Base-by-base conservation (phyloP, 2,113 vertebrate genomes). In the Prinia subflava region DNA sequence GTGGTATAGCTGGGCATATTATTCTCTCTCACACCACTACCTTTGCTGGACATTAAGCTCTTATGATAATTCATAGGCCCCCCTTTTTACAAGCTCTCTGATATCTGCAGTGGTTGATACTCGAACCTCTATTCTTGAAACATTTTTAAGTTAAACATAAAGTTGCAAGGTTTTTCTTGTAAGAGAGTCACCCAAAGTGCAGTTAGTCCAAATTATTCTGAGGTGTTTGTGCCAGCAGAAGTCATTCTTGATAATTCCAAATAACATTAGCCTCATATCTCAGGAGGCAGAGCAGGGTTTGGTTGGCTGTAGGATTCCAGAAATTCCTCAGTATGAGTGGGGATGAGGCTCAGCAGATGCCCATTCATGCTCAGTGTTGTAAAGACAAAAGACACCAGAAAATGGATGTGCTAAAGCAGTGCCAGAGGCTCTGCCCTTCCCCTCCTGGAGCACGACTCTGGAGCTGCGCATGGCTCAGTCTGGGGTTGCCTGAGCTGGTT, bases 161-260 rank as follows among this genome's bases (percentile, higher is more conserved):
- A 81, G 0, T 7, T 27, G 47, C 2, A 2, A 1, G 2, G 1
- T 0, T 1, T 6, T 25, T 23, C 33, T 33, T 7, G 7, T 6
- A 21, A 47, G 55, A 41, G 87, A 30, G 13, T 37, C 7, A 19
- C 20, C 30, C 14, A 16, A 93, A 55, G 22, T 22, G 27, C 39
- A 75, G 27, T 50, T 75, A 65, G 74, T 42, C 12, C 44, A 67
- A 78, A 75, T 65, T 86, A 69, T 68, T 89, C 31, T 79, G 60
- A 50, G 14, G 13, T 4, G 3, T 21, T 60, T 53, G 28, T 63
- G 50, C 19, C 65, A 57, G 60, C 35, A 87, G 39, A 87, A 84
- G 10, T 75, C 35, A 9, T 53, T 42, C 35, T 59, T 50, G n/a
- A 6, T 63, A 10, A 68, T 71, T 71, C 33, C 47, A 63, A 68